Conservation (phyloP, 2,888 invertebrate species). For the Colletes collaris region DNA sequence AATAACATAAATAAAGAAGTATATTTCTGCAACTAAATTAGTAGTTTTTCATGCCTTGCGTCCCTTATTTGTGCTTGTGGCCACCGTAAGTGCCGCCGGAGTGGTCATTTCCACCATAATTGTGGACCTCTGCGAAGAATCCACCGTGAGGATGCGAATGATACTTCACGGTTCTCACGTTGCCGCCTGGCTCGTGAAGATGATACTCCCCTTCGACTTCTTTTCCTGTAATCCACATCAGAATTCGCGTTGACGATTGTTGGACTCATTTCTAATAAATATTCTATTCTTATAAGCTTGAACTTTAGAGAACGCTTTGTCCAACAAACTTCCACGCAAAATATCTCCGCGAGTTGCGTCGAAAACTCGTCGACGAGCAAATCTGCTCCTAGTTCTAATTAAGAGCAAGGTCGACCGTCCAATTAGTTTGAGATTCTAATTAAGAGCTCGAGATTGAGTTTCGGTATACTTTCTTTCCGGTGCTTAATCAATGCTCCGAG, state of each 20-base stretch:
- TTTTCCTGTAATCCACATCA: slow-evolving; percentile 60
- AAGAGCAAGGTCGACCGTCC: slow-evolving; percentile 61
- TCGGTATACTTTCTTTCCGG: slow-evolving; percentile 26
- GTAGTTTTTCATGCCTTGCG: background rate
- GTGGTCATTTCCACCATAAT: slow-evolving; percentile 74
- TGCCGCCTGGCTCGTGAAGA: slow-evolving; percentile 79
- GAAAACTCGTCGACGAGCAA: slow-evolving; percentile 35
- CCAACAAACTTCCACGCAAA: background rate
- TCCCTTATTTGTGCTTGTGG: slow-evolving; percentile 31
- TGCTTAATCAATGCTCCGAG: slow-evolving; percentile 16
- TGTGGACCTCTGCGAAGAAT: slow-evolving; percentile 79
- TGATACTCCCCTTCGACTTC: slow-evolving; percentile 77
- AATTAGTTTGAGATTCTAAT: slow-evolving; percentile 71
- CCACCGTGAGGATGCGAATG: slow-evolving; percentile 78
- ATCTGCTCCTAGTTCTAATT: slow-evolving; percentile 63
- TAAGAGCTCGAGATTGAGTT: slow-evolving; percentile 61
- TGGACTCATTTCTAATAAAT: no score
- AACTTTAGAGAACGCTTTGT: no score
- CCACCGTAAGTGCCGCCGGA: slow-evolving; percentile 67
- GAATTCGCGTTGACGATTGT: background rate
- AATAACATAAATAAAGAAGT: background rate
- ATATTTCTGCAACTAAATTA: background rate
- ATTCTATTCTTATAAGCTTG: no score
- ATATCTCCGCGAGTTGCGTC: background rate
- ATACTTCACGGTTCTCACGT: slow-evolving; percentile 78